A percentile compares a stretch with the other conserved stretches of the same genome.
Conservation (phyloP, 1,140 invertebrate species). For the Stratiolaelaps scimitus region DNA sequence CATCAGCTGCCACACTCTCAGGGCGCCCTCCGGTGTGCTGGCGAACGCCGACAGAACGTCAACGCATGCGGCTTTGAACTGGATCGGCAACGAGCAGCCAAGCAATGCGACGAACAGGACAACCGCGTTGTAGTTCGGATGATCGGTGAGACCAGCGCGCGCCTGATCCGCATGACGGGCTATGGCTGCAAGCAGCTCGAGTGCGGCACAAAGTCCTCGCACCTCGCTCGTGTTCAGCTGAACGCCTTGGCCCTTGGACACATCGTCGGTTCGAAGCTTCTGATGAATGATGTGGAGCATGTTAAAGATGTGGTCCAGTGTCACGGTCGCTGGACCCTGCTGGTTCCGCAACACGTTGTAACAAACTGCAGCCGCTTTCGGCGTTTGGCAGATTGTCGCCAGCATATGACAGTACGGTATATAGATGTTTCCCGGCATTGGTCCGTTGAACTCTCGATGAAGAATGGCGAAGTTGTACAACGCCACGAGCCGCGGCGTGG, state of each 20-base stretch:
- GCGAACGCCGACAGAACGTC: constrained; percentile 59
- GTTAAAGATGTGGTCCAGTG: constrained; percentile 17
- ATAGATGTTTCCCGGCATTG: not conserved
- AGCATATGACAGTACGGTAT: constrained; percentile 15
- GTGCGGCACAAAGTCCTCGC: constrained; percentile 4
- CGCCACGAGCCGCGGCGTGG: not conserved
- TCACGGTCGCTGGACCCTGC: constrained; percentile 1
- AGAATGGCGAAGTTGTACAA: constrained; percentile 24
- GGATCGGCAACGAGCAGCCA: constrained; percentile 65
- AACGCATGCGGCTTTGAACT: constrained; percentile 66
- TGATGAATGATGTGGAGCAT: constrained; percentile 22
- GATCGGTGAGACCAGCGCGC: constrained; percentile 62
- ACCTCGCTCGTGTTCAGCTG: constrained; percentile 3
- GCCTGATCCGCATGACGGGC: constrained; percentile 48
- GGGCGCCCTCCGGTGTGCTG: constrained; percentile 56
- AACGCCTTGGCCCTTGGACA: not conserved
- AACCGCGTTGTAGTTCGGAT: constrained; percentile 66
- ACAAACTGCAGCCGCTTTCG: not conserved
- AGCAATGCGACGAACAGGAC: constrained; percentile 64
- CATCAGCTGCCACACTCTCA: constrained; percentile 66
- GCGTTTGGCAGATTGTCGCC: constrained; percentile 19
- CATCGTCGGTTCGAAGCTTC: constrained; percentile 21
- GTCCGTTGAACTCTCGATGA: not conserved
- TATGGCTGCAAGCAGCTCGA: not conserved
- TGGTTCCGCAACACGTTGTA: constrained; percentile 10